Percentiles rank a stretch among this genome's conserved stretches.
Evolutionary conservation across 1,140 invertebrate genomes (phyloP).

Genomic region (Bombyx mandarina): DNA sequence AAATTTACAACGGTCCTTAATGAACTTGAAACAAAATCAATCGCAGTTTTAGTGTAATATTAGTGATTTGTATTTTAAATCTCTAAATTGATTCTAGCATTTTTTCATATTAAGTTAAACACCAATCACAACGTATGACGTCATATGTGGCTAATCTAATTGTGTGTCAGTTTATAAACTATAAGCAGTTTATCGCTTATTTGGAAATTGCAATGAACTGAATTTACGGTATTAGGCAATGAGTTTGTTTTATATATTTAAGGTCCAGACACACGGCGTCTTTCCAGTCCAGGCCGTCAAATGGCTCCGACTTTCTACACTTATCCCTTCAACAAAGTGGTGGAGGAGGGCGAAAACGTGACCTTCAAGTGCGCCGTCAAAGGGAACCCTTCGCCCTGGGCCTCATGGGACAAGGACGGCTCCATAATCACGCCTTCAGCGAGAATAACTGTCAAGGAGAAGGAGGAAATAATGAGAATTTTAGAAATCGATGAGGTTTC

Average conservation of each 20-base stretch:
- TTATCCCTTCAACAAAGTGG: constrained; percentile 87
- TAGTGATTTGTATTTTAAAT: no score
- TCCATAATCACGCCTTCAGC: constrained; percentile 74
- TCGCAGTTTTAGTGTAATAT: no score
- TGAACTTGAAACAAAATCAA: no score
- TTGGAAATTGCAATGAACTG: no score
- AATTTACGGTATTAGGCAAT: no score
- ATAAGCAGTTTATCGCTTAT: no score
- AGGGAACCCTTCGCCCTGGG: constrained; percentile 83
- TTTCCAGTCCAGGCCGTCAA: constrained; percentile 43
- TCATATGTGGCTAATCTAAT: neutral
- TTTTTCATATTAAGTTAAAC: neutral
- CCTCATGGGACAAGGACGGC: constrained; percentile 86
- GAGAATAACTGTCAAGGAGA: constrained; percentile 79
- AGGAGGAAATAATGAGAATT: constrained; percentile 81
- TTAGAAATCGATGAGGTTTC: constrained; percentile 85
- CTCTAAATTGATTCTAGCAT: neutral
- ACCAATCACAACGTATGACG: no score
- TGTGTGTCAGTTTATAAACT: neutral
- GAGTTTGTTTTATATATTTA: no score
- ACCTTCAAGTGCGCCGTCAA: constrained; percentile 85
- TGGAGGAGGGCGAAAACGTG: constrained; percentile 80
- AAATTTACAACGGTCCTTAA: no score
- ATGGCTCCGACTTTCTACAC: constrained; percentile 87
- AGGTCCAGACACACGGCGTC: constrained; percentile 40